Conservation (phyloP, 2,113 vertebrate species). For the Chaenocephalus aceratus region DNA sequence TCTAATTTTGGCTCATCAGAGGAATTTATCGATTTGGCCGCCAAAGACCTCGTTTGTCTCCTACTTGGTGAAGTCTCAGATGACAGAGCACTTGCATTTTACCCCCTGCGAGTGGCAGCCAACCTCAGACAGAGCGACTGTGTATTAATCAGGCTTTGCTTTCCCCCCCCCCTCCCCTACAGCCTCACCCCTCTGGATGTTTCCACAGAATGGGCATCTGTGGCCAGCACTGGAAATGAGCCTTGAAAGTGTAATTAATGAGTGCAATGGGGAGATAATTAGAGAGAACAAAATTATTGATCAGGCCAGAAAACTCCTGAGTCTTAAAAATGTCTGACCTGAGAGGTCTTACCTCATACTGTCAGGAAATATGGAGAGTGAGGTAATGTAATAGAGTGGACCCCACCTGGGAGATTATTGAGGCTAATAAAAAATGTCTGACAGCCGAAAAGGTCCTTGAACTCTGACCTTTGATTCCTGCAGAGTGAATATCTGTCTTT, state of each 20-base stretch:
- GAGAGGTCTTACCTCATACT: conserved; percentile 63
- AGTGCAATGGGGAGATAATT: conserved; percentile 78
- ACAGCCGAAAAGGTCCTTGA: conserved; percentile 5
- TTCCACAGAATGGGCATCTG: conserved; percentile 58
- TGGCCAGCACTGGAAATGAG: conserved; percentile 75
- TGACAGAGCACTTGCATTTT: conserved; percentile 67
- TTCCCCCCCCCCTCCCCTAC: conserved; percentile 19
- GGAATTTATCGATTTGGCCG: conserved; percentile 67
- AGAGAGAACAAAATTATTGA: conserved; percentile 80
- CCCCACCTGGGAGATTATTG: conserved; percentile 32
- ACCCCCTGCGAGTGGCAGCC: conserved; percentile 67
- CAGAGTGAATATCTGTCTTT: conserved; percentile 16
- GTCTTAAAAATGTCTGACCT: conserved; percentile 66
- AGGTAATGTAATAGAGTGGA: conserved; percentile 58
- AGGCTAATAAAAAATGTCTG: conserved; percentile 27
- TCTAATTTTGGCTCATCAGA: conserved; percentile 64
- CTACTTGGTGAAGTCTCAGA: conserved; percentile 61
- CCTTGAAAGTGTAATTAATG: conserved; percentile 82
- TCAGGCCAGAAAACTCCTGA: conserved; percentile 68
- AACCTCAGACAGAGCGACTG: conserved; percentile 63
- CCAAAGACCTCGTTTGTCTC: conserved; percentile 73
- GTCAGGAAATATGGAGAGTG: conserved; percentile 64
- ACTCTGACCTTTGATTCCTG: conserved; percentile 34
- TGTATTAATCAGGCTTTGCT: conserved; percentile 73
- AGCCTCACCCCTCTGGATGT: conserved; percentile 53